Base-by-base conservation (phyloP, 2,113 vertebrate species). In the Polypterus senegalus region DNA sequence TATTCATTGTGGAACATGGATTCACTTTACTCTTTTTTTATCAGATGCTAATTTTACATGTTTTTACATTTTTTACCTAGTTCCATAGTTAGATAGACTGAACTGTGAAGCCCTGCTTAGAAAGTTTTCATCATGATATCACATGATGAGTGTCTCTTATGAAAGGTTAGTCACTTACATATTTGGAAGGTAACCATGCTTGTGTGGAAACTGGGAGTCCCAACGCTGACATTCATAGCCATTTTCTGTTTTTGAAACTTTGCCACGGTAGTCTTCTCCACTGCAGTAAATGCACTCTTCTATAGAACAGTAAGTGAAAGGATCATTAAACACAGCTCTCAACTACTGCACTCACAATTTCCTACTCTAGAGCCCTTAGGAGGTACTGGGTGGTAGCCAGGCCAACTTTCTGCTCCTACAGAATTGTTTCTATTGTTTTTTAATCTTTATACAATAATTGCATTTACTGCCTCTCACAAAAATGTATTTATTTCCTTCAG, bases 261-360 rank as follows among this genome's bases (percentile, higher is more conserved):
- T 90, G 7, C 96, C 96, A 1, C 77, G 81, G 60, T 98, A 98
- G 60, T 88, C 69, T 74, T 95, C 94, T 0, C 96, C 96, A 0
- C 82, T 96, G 82, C 96, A 98, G 3, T 83, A 69, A 57, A 97
- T 92, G 46, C 96, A 99, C 6, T 91, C 86, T 7, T 74, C 89
- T 90, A 72, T 5, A 62, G 65, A 51, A 46, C 3, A 9, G 48
- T 53, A 46, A 57, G 46, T 11, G 5, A 57, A 65, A 60, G 9
- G 49, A 7, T 51, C 53, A 47, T 8, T 52, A 48, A 11, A 63
- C 44, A 4, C 3, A 9, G 27, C 27, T 27, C 27, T 27, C 27
- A 27, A 48, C 10, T 3, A 61, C 7, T 44, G 43, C 7, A 51
- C 54, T 4, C 3, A 4, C 52, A 10, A 61, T 4, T 44, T 46